phyloP scores from a whole-genome alignment of 1,140 invertebrate species.

The Paracyclopina nana region DNA sequence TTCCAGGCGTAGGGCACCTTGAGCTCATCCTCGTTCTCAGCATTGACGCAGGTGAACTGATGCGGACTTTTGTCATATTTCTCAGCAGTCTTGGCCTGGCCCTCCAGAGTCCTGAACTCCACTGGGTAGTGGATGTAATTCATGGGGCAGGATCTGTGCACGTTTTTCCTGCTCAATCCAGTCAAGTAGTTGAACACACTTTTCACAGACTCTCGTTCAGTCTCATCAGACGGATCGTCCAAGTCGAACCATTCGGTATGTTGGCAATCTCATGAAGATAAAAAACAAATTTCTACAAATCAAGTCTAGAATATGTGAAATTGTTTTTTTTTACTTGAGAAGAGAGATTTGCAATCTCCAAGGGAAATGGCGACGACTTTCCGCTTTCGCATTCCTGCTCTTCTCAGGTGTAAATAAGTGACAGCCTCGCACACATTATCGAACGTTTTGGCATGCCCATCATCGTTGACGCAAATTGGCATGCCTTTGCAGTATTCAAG shows the following conservation, averaged over 20 bases:
- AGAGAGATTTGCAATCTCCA: constrained; percentile 43
- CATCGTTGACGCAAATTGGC: constrained; percentile 15
- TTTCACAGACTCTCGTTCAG: background rate
- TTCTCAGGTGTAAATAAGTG: constrained; percentile 18
- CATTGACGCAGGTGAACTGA: too few relatives aligned
- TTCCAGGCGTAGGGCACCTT: too few relatives aligned
- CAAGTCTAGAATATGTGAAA: constrained; percentile 21
- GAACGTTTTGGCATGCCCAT: constrained; percentile 5
- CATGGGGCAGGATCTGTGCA: background rate
- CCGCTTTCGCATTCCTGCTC: constrained; percentile 15
- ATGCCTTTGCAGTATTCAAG: too few relatives aligned
- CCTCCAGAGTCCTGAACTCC: constrained; percentile 2
- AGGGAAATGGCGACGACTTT: constrained; percentile 46
- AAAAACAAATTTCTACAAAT: constrained; percentile 14
- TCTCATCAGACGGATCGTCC: constrained; percentile 7
- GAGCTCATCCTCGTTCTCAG: too few relatives aligned
- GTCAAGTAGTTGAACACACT: background rate
- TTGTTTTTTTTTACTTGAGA: constrained; percentile 45
- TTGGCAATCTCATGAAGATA: constrained; percentile 14
- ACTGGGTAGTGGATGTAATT: background rate
- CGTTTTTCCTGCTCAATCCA: background rate
- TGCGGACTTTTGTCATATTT: too few relatives aligned
- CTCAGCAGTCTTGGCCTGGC: too few relatives aligned
- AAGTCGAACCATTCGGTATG: constrained; percentile 12
- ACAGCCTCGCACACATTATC: background rate